Evolutionary conservation across 1,140 invertebrate genomes (phyloP), one percentile per base, ranked within the genome.

Genomic region (Philaenus spumarius): DNA sequence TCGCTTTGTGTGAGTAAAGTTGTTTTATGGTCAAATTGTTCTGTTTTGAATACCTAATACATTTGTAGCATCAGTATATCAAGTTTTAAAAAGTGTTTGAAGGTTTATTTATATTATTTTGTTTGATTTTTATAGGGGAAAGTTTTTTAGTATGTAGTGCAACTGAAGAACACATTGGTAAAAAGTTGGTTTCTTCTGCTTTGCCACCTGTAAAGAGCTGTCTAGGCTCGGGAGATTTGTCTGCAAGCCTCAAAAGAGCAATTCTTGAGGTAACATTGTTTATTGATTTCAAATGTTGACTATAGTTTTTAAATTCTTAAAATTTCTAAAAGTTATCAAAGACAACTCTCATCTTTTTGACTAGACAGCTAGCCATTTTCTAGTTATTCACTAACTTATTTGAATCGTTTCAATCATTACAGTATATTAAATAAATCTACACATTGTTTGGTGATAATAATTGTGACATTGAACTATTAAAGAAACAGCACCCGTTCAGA

Each of bases 101-200:
- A n/a, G n/a, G n/a, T n/a, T n/a, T n/a, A n/a, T n/a, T n/a, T n/a
- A n/a, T n/a, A n/a, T n/a, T n/a, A n/a, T n/a, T n/a, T n/a, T n/a
- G n/a, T n/a, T 30, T 30, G 26, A 45, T 47, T 46, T 60, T 63
- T 62, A 58, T 23, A 85, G 85, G 94, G 48, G 95, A 98, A 78
- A 95, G 93, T 71, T 89, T 97, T 67, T 73, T 98, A 23, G 81
- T 98, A 19, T 97, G 94, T 71, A 87, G 86, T 60, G 75, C 80
- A 37, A 82, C 75, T 60, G 91, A 96, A 69, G 81, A 79, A 58
- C 73, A 76, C 45, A 76, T 82, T 58, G 93, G 85, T 0, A 73
- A 80, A 63, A 75, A 80, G 47, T 71, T 98, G 53, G 77, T 96
- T 56, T 76, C 75, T 42, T 78, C 84, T 22, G 66, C 79, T 26